Conservation (phyloP, 1,140 invertebrate species). For the Belonocnema kinseyi region DNA sequence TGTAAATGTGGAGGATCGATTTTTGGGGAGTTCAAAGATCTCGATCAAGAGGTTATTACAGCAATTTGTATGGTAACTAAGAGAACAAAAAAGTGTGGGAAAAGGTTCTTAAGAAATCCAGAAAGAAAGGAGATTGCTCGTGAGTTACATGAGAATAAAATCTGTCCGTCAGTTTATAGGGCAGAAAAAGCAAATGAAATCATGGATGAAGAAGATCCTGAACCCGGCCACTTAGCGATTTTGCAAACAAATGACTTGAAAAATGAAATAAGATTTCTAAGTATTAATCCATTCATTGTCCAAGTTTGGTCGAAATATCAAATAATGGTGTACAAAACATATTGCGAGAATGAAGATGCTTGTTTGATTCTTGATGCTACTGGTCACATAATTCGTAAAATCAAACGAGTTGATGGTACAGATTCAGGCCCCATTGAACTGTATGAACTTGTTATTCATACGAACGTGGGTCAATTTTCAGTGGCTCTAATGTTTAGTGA, state of each 20-base stretch:
- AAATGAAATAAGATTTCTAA: conserved; percentile 30
- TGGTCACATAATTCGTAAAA: conserved; percentile 15
- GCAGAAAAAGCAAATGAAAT: background rate
- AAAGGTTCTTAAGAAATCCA: conserved; percentile 29
- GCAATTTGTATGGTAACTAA: conserved; percentile 14
- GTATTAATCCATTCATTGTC: conserved; percentile 33
- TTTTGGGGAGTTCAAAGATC: no score
- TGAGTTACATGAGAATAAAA: conserved; percentile 11
- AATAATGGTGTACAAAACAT: conserved; percentile 34
- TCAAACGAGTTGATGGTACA: background rate
- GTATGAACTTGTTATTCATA: conserved; percentile 38
- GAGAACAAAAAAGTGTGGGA: conserved; percentile 22
- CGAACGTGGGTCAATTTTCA: conserved; percentile 28
- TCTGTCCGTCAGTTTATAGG: background rate
- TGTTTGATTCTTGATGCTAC: conserved; percentile 41
- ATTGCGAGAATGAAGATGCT: conserved; percentile 13
- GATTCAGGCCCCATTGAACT: conserved; percentile 44
- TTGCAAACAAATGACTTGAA: background rate
- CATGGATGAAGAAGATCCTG: background rate
- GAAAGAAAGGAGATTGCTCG: background rate
- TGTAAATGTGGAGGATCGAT: conserved; percentile 36
- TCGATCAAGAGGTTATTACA: conserved; percentile 32
- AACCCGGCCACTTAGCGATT: background rate
- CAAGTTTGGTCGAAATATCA: conserved; percentile 40
- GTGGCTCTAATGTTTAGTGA: conserved; percentile 43